Base-by-base conservation (phyloP, 2,888 invertebrate species). In the Odiellus spinosus region DNA sequence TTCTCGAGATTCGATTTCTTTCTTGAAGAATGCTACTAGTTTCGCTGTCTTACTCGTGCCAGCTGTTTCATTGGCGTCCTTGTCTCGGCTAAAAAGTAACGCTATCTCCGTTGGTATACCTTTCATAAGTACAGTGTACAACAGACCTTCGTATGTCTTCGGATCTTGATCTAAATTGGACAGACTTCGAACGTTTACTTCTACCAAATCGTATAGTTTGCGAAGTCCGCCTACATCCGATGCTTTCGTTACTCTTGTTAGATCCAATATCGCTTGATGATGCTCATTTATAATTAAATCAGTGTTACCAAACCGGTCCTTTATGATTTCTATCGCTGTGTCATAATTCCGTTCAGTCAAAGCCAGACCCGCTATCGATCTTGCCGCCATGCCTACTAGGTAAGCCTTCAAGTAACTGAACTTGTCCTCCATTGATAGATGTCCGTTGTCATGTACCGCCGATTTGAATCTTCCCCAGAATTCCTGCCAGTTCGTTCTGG, bases 331-430 rank as follows among this genome's bases (percentile, higher is more conserved):
- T 19, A 46, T 19, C 2, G 35, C 40, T 1, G 32, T 18, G 10
- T 46, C 40, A 41, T 46, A 46, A 19, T 46, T 46, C 14, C 18
- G 14, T 15, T 46, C 38, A 3, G 41, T 46, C 2, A 36, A 11
- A 1, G 42, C 26, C 32, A 45, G 5, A 32, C 40, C 33, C 12
- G 14, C 32, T 12, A 45, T 18, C 2, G 18, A 12, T 15, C 11
- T 21, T 17, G 35, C 14, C 3, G 26, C 38, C 19, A 35, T n/a
- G 20, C 42, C 46, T n/a, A 14, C 18, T 5, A 46, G n/a, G 41
- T 41, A 42, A 15, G 41, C 21, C 35, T 42, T 46, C 14, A 46
- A 17, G 36, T 42, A 42, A 18, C 15, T n/a, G 33, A 46, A 46
- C 14, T 46, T 45, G 32, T 45, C 38, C 8, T n/a, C 38, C 32